Conservation (phyloP, 2,797 vertebrate genomes). For the Thalassophryne amazonica region DNA sequence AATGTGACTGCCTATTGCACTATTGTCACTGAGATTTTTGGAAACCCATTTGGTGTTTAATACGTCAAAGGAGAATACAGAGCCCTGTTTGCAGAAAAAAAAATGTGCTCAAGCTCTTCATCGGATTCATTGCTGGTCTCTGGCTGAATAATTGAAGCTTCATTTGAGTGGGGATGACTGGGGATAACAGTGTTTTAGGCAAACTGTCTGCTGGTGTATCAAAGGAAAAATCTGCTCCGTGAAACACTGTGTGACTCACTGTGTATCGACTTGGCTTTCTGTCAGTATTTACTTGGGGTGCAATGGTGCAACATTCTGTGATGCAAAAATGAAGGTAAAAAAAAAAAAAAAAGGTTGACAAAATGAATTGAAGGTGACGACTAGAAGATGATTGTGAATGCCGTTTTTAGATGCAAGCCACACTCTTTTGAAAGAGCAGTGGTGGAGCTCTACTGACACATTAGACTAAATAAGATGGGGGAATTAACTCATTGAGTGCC, state of each 20-base stretch:
- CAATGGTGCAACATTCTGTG: no score
- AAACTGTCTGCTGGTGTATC: conserved; percentile 28
- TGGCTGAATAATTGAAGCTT: conserved; percentile 47
- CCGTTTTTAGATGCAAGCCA: no score
- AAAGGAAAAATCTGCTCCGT: conserved; percentile 26
- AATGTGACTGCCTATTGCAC: conserved; percentile 1
- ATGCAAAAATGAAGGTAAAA: no score
- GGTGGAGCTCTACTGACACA: no score
- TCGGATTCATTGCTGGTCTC: conserved; percentile 19
- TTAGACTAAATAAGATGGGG: no score
- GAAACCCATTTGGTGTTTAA: conserved; percentile 12
- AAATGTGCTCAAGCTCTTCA: conserved; percentile 20
- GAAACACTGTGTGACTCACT: conserved; percentile 8
- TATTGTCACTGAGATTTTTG: background rate
- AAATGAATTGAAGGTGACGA: no score
- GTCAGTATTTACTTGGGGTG: conserved; percentile 17
- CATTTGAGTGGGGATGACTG: conserved; percentile 31
- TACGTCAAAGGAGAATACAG: background rate
- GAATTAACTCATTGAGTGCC: no score
- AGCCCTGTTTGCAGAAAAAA: background rate
- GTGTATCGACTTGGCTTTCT: background rate
- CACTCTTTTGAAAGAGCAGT: no score
- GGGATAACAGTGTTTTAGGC: conserved; percentile 37
- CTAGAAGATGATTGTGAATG: no score
- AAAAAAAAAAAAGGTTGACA: no score